Conservation (phyloP, 2,797 vertebrate genomes). For the Betta splendens region DNA sequence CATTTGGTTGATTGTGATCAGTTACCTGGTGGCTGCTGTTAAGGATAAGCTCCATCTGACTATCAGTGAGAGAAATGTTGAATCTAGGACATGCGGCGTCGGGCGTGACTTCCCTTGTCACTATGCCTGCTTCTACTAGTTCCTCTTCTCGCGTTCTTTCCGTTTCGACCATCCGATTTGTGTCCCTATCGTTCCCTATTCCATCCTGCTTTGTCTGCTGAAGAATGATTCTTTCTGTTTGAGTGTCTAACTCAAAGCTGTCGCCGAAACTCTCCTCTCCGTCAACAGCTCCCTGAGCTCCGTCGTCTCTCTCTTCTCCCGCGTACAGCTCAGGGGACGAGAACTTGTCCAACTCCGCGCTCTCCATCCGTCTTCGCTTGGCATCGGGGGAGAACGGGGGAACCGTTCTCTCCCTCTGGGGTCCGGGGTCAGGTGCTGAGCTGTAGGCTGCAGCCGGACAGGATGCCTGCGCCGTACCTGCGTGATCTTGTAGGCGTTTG, state of each 20-base stretch:
- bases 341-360: constrained; percentile 41
- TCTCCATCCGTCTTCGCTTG: constrained; percentile 69
- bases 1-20: constrained; percentile 39
- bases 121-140: constrained; percentile 1
- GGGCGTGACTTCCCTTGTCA: constrained; percentile 6
- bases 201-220: constrained; percentile 62
- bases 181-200: constrained; percentile 8
- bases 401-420: no score
- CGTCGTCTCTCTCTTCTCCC: constrained; percentile 32
- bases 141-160: constrained; percentile 15
- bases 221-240: constrained; percentile 89
- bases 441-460: background rate
- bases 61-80: constrained; percentile 89
- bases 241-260: constrained; percentile 93
- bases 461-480: constrained; percentile 9
- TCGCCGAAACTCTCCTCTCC: constrained; percentile 86
- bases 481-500: constrained; percentile 31
- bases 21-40: constrained; percentile 84
- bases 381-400: constrained; percentile 57
- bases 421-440: background rate
- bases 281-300: constrained; percentile 3
- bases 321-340: constrained; percentile 75
- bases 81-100: constrained; percentile 55
- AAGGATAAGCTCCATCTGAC: constrained; percentile 90
- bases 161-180: background rate